Evolutionary conservation across 2,888 invertebrate species (phyloP).

Genomic region (Periphyllus acericola): DNA sequence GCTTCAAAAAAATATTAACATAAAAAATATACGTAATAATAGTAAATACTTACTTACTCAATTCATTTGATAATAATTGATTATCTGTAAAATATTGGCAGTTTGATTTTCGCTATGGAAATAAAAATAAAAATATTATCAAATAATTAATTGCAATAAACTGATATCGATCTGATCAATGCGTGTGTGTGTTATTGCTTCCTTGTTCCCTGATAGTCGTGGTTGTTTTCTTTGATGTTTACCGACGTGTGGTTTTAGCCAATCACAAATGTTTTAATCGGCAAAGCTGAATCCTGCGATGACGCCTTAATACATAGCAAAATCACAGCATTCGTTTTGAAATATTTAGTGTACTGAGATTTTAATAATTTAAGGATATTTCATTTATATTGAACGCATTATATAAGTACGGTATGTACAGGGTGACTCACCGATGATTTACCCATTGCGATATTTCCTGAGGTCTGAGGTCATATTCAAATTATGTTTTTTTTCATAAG

Average conservation of each 20-base stretch:
- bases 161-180: background rate
- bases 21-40: too few relatives aligned
- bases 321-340: background rate
- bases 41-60: too few relatives aligned
- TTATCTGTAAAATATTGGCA: too few relatives aligned
- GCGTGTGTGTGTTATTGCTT: too few relatives aligned
- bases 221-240: background rate
- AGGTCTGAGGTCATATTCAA: too few relatives aligned
- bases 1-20: too few relatives aligned
- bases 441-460: too few relatives aligned
- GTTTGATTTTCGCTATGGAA: background rate
- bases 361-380: background rate
- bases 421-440: too few relatives aligned
- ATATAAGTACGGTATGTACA: too few relatives aligned
- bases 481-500: too few relatives aligned
- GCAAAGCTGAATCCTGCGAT: background rate
- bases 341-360: background rate
- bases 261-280: background rate
- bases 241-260: background rate
- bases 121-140: background rate
- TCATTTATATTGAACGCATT: background rate
- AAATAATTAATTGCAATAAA: background rate
- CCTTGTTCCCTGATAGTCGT: background rate
- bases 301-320: background rate
- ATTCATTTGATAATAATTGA: too few relatives aligned